Evolutionary conservation across 2,888 invertebrate species (phyloP).

Genomic region (Conops quadrifasciatus): DNA sequence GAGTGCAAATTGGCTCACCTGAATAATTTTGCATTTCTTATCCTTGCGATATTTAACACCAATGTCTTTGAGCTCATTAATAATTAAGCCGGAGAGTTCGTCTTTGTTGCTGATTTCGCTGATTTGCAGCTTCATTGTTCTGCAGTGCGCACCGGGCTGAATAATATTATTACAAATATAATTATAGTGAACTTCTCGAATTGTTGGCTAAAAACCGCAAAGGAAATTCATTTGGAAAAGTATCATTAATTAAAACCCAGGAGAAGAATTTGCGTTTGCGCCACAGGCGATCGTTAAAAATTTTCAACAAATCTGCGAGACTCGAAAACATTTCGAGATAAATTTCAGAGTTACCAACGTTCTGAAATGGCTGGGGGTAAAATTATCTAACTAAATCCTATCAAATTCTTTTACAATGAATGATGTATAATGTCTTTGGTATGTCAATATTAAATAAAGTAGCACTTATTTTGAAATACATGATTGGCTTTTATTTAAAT

Average conservation of each 20-base stretch:
- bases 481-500: too few species aligned
- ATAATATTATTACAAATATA: neutral
- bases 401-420: too few species aligned
- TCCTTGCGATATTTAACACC: conserved; percentile 78
- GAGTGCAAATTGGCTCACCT: conserved; percentile 58
- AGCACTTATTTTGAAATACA: too few species aligned
- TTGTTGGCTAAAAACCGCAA: neutral
- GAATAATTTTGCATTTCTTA: conserved; percentile 70
- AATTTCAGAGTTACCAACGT: neutral
- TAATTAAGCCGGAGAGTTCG: conserved; percentile 69
- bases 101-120: conserved; percentile 55
- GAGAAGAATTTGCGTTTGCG: neutral
- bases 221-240: neutral
- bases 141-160: neutral
- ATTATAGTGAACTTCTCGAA: neutral
- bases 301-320: neutral
- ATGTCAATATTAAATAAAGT: too few species aligned
- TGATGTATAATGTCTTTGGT: too few species aligned
- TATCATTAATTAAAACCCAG: neutral
- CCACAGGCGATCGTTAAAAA: conserved; percentile 9
- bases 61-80: conserved; percentile 73
- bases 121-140: conserved; percentile 42
- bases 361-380: too few species aligned
- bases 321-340: neutral
- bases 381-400: too few species aligned